Evolutionary conservation across 2,113 vertebrate genomes (phyloP).

Genomic region (Lycocorax pyrrhopterus): DNA sequence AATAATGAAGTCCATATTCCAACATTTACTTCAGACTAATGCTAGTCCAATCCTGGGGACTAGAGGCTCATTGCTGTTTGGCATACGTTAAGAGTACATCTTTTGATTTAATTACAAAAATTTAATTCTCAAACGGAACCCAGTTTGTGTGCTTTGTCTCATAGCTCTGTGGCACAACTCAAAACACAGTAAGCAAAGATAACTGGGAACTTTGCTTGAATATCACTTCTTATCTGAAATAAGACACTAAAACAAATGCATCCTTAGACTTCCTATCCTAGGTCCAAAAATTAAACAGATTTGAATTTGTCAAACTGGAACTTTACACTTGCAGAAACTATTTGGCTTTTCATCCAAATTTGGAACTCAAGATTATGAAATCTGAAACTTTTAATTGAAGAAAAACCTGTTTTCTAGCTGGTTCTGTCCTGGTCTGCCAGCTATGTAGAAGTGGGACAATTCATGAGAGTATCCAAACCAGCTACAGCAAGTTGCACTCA

Average conservation of each 20-base stretch:
- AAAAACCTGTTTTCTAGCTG: background rate
- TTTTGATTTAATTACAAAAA: background rate
- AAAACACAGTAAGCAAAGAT: background rate
- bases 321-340: background rate
- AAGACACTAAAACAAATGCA: background rate
- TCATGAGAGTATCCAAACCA: background rate
- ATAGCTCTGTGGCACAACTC: background rate
- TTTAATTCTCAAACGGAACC: background rate
- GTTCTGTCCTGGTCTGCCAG: background rate
- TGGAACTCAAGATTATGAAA: background rate
- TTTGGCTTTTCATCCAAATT: background rate
- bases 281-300: background rate
- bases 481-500: background rate
- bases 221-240: background rate
- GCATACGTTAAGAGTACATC: accelerated
- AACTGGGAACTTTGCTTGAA: background rate
- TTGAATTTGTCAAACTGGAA: background rate
- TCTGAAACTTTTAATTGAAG: background rate
- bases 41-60: background rate
- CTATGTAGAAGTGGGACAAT: background rate
- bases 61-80: background rate
- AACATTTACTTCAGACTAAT: background rate
- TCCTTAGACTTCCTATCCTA: background rate
- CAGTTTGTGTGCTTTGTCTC: background rate
- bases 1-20: background rate